phyloP scores from a whole-genome alignment of 2,797 vertebrate species.

The Pyrocephalus nanus region DNA sequence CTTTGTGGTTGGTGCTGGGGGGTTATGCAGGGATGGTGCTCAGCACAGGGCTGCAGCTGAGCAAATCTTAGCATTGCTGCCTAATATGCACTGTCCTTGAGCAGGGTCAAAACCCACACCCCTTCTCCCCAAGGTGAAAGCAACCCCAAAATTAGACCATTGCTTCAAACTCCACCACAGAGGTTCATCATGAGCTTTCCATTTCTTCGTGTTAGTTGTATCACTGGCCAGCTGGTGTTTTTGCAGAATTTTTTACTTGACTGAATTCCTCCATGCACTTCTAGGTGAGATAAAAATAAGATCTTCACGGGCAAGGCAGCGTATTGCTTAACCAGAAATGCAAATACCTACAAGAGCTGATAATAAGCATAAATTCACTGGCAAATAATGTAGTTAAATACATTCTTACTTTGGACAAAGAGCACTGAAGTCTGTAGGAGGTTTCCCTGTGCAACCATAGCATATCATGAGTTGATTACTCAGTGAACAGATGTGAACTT shows the following conservation, averaged over 20 bases:
- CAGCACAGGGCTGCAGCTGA: neutral
- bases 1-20: neutral
- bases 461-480: neutral
- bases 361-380: neutral
- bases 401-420: neutral
- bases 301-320: neutral
- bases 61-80: neutral
- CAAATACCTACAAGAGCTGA: neutral
- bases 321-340: neutral
- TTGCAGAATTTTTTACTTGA: slow-evolving; percentile 21
- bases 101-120: neutral
- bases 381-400: neutral
- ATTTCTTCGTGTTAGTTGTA: neutral
- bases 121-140: neutral
- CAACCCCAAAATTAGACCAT: neutral
- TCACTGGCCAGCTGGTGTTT: slow-evolving; percentile 20
- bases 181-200: neutral
- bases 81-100: neutral
- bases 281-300: slow-evolving; percentile 12
- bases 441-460: neutral
- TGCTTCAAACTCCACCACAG: neutral
- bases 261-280: neutral
- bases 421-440: neutral
- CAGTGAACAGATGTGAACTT: neutral
- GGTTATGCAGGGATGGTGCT: neutral